Evolutionary conservation across 2,888 invertebrate genomes (phyloP), one percentile per base, ranked within the genome.

Genomic region (Tromatobia lineatoria): DNA sequence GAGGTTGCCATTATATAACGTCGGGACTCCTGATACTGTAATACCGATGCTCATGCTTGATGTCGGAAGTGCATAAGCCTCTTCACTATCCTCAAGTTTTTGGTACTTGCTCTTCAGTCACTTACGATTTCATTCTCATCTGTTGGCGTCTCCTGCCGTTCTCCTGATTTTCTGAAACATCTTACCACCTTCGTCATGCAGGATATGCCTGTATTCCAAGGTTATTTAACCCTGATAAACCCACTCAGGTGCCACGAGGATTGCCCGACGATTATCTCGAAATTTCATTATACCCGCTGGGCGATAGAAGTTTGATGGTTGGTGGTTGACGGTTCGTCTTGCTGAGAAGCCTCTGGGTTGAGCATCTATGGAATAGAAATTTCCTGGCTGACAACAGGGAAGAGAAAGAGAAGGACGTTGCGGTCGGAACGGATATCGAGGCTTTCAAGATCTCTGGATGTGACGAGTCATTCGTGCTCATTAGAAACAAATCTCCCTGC

Each of bases 261-360:
- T 77, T 93, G 92, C 90, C 90, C 89, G 87, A 89, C 90, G 92
- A 92, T 93, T 93, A 93, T 93, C 88, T 90, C 89, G 91, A 92
- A 94, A 93, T 94, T 93, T 93, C 92, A 93, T 93, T 93, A 94
- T 81, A 90, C 90, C 87, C 89, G 88, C 87, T 90, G 87, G 80
- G 80, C 79, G 80, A 83, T 85, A 74, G 59, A 23, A 76, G 80
- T 45, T 80, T 47, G 77, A 83, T 74, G 77, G 20, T 54, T 47
- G 25, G 15, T 25, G 54, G n/a, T 25, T 13, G 25, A 45, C 45
- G 25, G 15, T 25, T 45, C 45, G 34, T 70, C 70, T 54, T 70
- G 73, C 25, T 18, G 61, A 20, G 61, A 20, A 38, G n/a, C 47
- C 42, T 47, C 34, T 38, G 47, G 64, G 20, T 15, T 47, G 47